Evolutionary conservation across 2,888 invertebrate genomes (phyloP).

Genomic region (Microplitis deprimator): DNA sequence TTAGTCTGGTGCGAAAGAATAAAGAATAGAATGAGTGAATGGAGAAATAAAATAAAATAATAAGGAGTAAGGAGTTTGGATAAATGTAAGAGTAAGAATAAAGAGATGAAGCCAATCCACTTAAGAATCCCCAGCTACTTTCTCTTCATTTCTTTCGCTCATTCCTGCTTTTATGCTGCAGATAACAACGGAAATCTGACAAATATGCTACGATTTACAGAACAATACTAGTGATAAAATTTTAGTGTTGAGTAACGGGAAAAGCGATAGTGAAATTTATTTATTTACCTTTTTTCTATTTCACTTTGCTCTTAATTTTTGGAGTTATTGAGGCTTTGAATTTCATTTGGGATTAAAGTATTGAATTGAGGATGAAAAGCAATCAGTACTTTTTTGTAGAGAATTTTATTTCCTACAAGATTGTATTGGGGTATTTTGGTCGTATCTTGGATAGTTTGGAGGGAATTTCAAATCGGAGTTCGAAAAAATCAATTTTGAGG

Average conservation of each 20-base stretch:
- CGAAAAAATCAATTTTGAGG: no score
- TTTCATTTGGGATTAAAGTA: no score
- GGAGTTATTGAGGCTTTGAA: no score
- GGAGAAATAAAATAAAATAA: neutral
- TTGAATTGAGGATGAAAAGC: no score
- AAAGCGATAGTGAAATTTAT: neutral
- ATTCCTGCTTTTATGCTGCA: constrained; percentile 59
- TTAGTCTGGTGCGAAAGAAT: neutral
- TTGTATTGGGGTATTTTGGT: no score
- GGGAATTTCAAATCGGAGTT: no score
- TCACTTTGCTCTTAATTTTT: no score
- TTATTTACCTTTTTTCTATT: no score
- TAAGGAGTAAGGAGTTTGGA: neutral
- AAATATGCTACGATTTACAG: constrained; percentile 70
- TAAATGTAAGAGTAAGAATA: neutral
- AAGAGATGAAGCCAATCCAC: constrained; percentile 67
- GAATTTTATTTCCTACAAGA: no score
- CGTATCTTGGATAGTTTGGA: no score
- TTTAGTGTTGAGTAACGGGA: constrained; percentile 10
- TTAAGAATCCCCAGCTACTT: constrained; percentile 53
- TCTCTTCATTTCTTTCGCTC: constrained; percentile 31
- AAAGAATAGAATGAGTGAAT: constrained; percentile 1
- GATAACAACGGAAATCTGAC: constrained; percentile 70
- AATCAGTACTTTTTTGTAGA: no score
- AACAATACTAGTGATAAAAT: constrained; percentile 58